These are phyloP conservation scores for Melanchra persicariae DNA, from an alignment of 2,888 invertebrate genomes.

Conservation along the genomic window DNA sequence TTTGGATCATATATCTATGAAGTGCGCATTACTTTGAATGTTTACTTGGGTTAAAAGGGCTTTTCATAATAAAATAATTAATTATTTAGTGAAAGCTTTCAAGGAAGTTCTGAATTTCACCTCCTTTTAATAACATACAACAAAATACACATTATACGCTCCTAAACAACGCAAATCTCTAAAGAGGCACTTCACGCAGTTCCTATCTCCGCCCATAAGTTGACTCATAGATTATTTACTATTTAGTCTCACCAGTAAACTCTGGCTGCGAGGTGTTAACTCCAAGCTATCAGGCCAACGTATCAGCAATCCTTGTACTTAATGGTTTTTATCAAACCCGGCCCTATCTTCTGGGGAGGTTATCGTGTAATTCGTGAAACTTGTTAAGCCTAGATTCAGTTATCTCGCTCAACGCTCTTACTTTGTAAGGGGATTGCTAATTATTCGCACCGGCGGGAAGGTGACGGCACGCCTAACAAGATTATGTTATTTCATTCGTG, in stretches of 20 bases:
- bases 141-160: not conserved
- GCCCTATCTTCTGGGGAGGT: constrained; percentile 63
- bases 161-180: constrained; percentile 29
- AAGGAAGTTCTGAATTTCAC: too few relatives aligned
- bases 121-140: too few relatives aligned
- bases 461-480: constrained; percentile 74
- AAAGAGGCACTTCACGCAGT: constrained; percentile 20
- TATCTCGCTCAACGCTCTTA: constrained; percentile 74
- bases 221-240: constrained; percentile 55
- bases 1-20: constrained; percentile 76
- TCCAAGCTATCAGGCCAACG: constrained; percentile 39
- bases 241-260: constrained; percentile 46
- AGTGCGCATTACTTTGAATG: constrained; percentile 39
- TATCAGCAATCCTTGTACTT: constrained; percentile 63
- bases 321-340: constrained; percentile 65
- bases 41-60: not conserved
- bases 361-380: constrained; percentile 76
- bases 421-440: constrained; percentile 80
- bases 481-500: constrained; percentile 74
- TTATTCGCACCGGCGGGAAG: constrained; percentile 81
- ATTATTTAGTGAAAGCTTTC: not conserved
- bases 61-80: not conserved
- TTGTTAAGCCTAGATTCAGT: constrained; percentile 83
- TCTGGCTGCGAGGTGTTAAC: constrained; percentile 53
- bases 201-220: constrained; percentile 49